Percentiles rank a stretch among this genome's conserved stretches.
Conservation (phyloP, 1,140 invertebrate genomes). For the Sycophila sp. region DNA sequence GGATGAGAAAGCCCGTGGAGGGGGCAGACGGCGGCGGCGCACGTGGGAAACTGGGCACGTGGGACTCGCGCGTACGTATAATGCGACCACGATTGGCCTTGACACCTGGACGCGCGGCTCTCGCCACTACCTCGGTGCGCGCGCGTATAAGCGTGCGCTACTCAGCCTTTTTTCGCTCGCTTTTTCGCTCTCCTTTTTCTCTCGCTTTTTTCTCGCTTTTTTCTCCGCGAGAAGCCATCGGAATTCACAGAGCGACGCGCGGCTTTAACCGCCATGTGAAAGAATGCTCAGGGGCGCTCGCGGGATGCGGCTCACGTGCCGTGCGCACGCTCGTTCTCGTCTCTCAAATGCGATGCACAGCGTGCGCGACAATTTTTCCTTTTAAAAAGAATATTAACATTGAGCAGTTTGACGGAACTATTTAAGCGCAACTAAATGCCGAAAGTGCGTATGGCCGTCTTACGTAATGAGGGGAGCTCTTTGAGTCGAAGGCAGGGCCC, state of each 20-base stretch:
- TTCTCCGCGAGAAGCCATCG: constrained; percentile 28
- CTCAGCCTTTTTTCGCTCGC: not conserved
- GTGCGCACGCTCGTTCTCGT: not conserved
- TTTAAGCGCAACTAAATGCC: too few relatives aligned
- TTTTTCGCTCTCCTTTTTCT: not conserved
- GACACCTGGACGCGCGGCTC: constrained; percentile 37
- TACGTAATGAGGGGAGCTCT: constrained; percentile 51
- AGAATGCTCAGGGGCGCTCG: constrained; percentile 32
- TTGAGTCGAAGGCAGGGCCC: constrained; percentile 49
- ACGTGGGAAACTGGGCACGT: constrained; percentile 62
- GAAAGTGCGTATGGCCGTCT: constrained; percentile 55
- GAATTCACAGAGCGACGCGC: constrained; percentile 32
- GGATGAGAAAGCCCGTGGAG: constrained; percentile 20
- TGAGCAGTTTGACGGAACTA: too few relatives aligned
- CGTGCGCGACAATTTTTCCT: constrained; percentile 23
- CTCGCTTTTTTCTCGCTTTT: not conserved
- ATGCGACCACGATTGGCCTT: constrained; percentile 40
- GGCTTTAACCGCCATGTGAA: not conserved
- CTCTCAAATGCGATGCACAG: constrained; percentile 10
- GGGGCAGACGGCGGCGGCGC: constrained; percentile 41
- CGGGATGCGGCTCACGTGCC: constrained; percentile 26
- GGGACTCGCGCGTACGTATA: constrained; percentile 41
- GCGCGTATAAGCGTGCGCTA: constrained; percentile 31
- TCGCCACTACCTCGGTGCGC: not conserved
- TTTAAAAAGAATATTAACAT: too few relatives aligned